Evolutionary conservation across 1,140 invertebrate species (phyloP).

Genomic region (Danaus plexippus): DNA sequence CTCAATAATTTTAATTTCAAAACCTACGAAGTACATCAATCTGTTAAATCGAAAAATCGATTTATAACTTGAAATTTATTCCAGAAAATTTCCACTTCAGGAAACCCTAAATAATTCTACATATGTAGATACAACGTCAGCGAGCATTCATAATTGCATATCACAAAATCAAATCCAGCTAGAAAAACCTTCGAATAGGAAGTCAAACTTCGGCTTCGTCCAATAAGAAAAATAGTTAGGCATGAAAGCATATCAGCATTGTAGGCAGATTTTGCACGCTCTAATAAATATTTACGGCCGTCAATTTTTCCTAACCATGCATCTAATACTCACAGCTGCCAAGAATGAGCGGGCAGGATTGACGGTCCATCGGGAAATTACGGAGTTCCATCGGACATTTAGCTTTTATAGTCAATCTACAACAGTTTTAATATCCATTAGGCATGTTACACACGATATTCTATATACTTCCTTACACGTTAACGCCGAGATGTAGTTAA

Average conservation of each 20-base stretch:
- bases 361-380: conserved; percentile 97
- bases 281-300: conserved; percentile 25
- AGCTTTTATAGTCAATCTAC: conserved; percentile 95
- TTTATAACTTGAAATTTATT: too few species aligned
- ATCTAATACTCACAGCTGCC: conserved; percentile 90
- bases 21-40: too few species aligned
- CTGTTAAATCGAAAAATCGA: too few species aligned
- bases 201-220: neutral
- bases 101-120: too few species aligned
- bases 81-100: too few species aligned
- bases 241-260: conserved; percentile 14
- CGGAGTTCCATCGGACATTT: conserved; percentile 97
- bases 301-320: conserved; percentile 19
- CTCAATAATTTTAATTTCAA: too few species aligned
- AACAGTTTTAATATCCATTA: conserved; percentile 18
- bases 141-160: too few species aligned
- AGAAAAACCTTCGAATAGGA: conserved; percentile 1
- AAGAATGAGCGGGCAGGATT: conserved; percentile 91
- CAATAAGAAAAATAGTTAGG: conserved; percentile 18
- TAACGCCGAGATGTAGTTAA: too few species aligned
- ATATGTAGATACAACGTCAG: too few species aligned
- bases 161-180: too few species aligned
- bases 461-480: too few species aligned
- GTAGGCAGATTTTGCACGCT: conserved; percentile 23
- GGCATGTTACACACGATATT: neutral